phyloP scores from a whole-genome alignment of 2,797 vertebrate genomes.

The Cryptoprocta ferox region DNA sequence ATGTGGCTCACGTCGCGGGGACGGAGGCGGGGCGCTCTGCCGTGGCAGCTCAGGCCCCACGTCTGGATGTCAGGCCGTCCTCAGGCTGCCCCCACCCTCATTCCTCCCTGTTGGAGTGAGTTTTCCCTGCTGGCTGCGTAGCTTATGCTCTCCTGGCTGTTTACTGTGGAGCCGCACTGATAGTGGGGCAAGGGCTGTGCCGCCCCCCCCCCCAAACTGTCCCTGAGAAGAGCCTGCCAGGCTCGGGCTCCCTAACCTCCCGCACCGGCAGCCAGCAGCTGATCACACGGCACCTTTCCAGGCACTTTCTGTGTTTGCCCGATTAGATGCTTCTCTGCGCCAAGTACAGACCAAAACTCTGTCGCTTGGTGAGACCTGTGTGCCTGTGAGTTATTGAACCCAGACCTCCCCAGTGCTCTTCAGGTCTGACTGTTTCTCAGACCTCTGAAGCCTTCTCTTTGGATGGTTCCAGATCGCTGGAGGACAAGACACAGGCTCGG shows the following conservation, averaged over 20 bases:
- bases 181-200: not conserved
- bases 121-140: not conserved
- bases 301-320: not conserved
- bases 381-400: not conserved
- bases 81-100: not conserved
- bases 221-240: not conserved
- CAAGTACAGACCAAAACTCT: not conserved
- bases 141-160: not conserved
- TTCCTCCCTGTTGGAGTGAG: not conserved
- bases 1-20: fast-evolving
- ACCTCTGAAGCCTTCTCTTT: not conserved
- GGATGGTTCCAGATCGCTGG: not conserved
- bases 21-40: not conserved
- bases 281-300: no score
- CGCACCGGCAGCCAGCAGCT: not conserved
- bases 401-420: not conserved
- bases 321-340: not conserved
- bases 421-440: not conserved
- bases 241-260: not conserved
- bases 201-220: not conserved
- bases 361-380: not conserved
- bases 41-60: not conserved
- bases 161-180: not conserved
- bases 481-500: not conserved
- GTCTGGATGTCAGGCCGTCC: not conserved